Percentiles rank a stretch among this genome's conserved stretches.
Evolutionary conservation across 2,888 invertebrate species (phyloP).

Genomic region (Apeira syringaria): DNA sequence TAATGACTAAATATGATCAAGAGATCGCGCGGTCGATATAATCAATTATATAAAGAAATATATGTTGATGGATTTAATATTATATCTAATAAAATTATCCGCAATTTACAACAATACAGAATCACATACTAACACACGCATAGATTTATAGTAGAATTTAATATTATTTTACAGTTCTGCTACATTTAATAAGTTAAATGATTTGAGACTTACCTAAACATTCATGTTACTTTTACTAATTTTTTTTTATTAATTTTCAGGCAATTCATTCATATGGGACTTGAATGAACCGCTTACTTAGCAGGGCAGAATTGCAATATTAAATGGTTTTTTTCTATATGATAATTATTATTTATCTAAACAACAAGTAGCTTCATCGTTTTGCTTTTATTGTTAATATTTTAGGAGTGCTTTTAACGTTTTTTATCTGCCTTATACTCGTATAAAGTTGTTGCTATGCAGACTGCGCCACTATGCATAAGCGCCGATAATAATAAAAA

Average conservation of each 20-base stretch:
- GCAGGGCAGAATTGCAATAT: constrained; percentile 23
- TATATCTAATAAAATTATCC: constrained; percentile 21
- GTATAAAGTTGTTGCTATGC: too few species aligned
- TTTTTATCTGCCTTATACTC: too few species aligned
- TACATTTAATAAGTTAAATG: constrained; percentile 34
- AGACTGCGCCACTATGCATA: constrained; percentile 19
- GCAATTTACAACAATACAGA: constrained; percentile 36
- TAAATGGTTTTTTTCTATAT: too few species aligned
- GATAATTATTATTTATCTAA: too few species aligned
- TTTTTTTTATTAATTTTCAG: constrained; percentile 24
- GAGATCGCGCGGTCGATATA: constrained; percentile 36
- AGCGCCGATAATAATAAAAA: constrained; percentile 20
- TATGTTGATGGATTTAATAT: constrained; percentile 25
- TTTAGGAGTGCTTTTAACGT: too few species aligned
- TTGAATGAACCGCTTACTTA: constrained; percentile 20
- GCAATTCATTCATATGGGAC: too few species aligned
- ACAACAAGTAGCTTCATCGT: too few species aligned
- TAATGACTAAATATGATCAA: constrained; percentile 64
- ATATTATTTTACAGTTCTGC: constrained; percentile 19
- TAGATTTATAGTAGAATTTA: constrained; percentile 32
- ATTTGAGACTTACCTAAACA: constrained; percentile 36
- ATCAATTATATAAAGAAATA: constrained; percentile 16
- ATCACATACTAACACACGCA: constrained; percentile 50
- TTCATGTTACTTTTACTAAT: constrained; percentile 26
- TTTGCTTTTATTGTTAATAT: too few species aligned